Conservation (phyloP, 2,888 invertebrate genomes). For the Himalopsyche kuldschensis region DNA sequence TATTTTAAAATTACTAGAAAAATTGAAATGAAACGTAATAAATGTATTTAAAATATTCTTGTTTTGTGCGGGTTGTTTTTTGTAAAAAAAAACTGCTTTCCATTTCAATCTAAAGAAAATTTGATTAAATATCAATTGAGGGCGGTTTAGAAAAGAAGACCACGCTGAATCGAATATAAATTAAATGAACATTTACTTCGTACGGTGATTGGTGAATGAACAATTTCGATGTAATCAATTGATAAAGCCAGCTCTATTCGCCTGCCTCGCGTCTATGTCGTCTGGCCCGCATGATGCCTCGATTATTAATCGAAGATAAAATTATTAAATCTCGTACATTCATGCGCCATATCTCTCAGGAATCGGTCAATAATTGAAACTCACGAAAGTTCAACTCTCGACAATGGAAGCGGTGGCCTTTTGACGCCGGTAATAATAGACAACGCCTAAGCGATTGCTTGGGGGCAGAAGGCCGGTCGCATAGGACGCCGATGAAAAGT, state of each 20-base stretch:
- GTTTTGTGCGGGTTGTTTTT: too few relatives aligned
- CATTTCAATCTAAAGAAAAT: too few relatives aligned
- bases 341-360: constrained; percentile 1
- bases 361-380: constrained; percentile 25
- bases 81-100: too few relatives aligned
- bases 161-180: too few relatives aligned
- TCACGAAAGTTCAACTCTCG: not conserved
- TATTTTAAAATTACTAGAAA: too few relatives aligned
- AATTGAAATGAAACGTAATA: too few relatives aligned
- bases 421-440: not conserved
- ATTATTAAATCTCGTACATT: not conserved
- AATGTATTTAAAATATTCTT: too few relatives aligned
- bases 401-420: not conserved
- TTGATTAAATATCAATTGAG: too few relatives aligned
- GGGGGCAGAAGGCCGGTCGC: not conserved
- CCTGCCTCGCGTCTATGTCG: not conserved
- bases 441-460: not conserved
- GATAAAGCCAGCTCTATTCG: not conserved
- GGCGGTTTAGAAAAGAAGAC: too few relatives aligned
- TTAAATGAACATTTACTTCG: not conserved
- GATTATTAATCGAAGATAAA: constrained; percentile 19
- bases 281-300: constrained; percentile 11
- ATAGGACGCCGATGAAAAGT: not conserved
- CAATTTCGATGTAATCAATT: not conserved
- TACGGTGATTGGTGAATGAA: not conserved